Evolutionary conservation across 2,797 vertebrate species (phyloP), one percentile per base, ranked within the genome.

Genomic region (Chaetophractus vellerosus): DNA sequence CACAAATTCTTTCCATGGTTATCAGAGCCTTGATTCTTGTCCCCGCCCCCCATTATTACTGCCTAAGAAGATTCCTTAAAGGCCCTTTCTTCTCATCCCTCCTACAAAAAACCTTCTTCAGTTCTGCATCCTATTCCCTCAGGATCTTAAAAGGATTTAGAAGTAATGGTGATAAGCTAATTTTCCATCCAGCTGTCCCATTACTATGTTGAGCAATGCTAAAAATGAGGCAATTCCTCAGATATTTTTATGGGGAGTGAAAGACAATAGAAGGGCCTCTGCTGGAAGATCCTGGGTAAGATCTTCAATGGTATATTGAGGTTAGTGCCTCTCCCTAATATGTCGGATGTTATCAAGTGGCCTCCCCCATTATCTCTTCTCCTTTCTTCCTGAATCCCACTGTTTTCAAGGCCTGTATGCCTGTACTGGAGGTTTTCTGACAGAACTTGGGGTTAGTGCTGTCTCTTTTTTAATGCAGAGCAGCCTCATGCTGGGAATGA

Each of bases 31-130:
- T 7, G 6, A 59, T 59, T 59, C 5, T 59, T 57, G 55, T 21
- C 3, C 55, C n/a, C n/a, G n/a, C n/a, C 19, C 55, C 19, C 55
- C 6, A 21, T 6, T 23, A 71, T 28, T 57, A 2, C 4, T 50
- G 14, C 5, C 0, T 21, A 16, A 10, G 14, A n/a, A n/a, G 9
- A 0, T 10, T 9, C 2, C 0, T 0, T 24, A 5, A n/a, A 18
- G 11, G 2, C 0, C 0, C 0, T 57, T 72, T 87, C 2, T 38
- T 69, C 0, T 72, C 0, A 6, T 0, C 10, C 36, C 9, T 33
- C 8, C 10, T 41, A 11, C 31, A 59, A 1, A 24, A 95, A 74
- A 21, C 6, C 2, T n/a, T n/a, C 23, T 24, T 12, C 19, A 74
- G 18, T 0, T 9, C 81, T n/a, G 5, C 0, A 31, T 57, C 19